Evolutionary conservation across 2,888 invertebrate genomes (phyloP).

Genomic region (Nebria salina): DNA sequence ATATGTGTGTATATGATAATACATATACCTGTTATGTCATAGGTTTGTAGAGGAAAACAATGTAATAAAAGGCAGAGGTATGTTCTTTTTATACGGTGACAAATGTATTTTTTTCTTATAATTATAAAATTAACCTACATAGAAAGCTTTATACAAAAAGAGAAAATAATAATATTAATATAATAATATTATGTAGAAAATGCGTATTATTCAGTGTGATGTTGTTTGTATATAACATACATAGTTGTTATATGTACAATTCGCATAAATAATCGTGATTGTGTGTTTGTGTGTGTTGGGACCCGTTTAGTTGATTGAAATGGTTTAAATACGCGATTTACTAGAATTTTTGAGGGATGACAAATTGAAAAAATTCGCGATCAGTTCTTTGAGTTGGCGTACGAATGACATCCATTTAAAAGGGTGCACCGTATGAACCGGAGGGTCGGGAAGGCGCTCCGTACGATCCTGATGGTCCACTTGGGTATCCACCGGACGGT

Average conservation of each 20-base stretch:
- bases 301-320: slow-evolving; percentile 52
- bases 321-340: slow-evolving; percentile 50
- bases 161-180: slow-evolving; percentile 56
- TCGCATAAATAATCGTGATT: slow-evolving; percentile 57
- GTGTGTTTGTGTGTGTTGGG: slow-evolving; percentile 35
- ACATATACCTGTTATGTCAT: no score
- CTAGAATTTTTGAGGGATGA: slow-evolving; percentile 47
- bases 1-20: no score
- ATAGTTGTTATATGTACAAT: slow-evolving; percentile 49
- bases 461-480: slow-evolving; percentile 61
- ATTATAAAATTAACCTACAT: slow-evolving; percentile 60
- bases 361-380: slow-evolving; percentile 52
- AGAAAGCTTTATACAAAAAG: slow-evolving; percentile 64
- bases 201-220: slow-evolving; percentile 50
- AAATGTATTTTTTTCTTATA: slow-evolving; percentile 64
- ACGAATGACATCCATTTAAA: slow-evolving; percentile 52
- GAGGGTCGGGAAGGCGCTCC: slow-evolving; percentile 70
- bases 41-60: no score
- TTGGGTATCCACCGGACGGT: slow-evolving; percentile 63
- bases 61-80: slow-evolving; percentile 14
- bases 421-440: slow-evolving; percentile 76
- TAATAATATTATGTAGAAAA: slow-evolving; percentile 53
- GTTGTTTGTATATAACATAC: slow-evolving; percentile 48
- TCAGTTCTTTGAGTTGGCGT: slow-evolving; percentile 52
- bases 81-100: slow-evolving; percentile 61